Evolutionary conservation across 2,797 vertebrate genomes (phyloP).

Genomic region (Pipistrellus pipistrellus): DNA sequence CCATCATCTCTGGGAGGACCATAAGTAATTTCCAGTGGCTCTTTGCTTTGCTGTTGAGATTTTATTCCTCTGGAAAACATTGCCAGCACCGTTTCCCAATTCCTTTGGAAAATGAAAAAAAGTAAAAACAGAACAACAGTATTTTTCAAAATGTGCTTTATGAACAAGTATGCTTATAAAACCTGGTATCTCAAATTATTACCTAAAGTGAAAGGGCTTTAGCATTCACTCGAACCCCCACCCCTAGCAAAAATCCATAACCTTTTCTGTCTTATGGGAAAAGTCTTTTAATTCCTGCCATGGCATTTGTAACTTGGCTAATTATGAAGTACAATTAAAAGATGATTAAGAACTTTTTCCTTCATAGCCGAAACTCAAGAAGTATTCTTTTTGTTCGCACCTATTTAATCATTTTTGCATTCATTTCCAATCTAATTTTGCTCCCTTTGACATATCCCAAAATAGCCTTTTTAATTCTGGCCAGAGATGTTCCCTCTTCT

Average conservation of each 20-base stretch:
- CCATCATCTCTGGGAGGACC: constrained; percentile 73
- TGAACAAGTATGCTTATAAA: constrained; percentile 53
- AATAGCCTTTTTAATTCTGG: constrained; percentile 78
- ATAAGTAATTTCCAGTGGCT: constrained; percentile 64
- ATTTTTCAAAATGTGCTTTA: constrained; percentile 70
- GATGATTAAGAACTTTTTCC: constrained; percentile 73
- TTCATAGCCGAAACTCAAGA: constrained; percentile 61
- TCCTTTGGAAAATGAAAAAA: constrained; percentile 53
- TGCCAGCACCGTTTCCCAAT: constrained; percentile 50
- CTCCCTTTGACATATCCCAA: constrained; percentile 77
- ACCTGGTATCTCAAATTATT: constrained; percentile 15
- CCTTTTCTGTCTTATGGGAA: constrained; percentile 55
- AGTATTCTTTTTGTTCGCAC: constrained; percentile 73
- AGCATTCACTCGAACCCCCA: neutral
- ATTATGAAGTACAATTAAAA: constrained; percentile 82
- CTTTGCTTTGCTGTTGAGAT: constrained; percentile 60
- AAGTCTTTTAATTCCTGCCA: constrained; percentile 64
- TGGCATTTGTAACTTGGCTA: constrained; percentile 76
- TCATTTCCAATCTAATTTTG: constrained; percentile 80
- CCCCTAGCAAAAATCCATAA: neutral
- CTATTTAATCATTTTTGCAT: constrained; percentile 79
- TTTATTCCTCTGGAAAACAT: constrained; percentile 73
- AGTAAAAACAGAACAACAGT: constrained; percentile 51
- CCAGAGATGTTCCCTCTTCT: constrained; percentile 75
- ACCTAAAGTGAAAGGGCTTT: constrained; percentile 25